Evolutionary conservation across 1,140 invertebrate genomes (phyloP).

Genomic region (Drosophila kikkawai): DNA sequence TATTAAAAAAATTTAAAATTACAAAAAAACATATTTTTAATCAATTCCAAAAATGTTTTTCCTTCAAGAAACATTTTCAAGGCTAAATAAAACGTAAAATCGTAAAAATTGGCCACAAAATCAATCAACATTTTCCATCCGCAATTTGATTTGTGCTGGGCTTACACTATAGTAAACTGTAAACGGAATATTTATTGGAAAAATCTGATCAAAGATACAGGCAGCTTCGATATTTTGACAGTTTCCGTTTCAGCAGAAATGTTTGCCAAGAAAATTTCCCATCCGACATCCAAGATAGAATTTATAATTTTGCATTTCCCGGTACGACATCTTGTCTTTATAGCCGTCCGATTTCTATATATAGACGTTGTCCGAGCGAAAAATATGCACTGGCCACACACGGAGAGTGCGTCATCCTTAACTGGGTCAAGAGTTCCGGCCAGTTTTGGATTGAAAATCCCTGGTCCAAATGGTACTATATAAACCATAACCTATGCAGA

Average conservation of each 20-base stretch:
- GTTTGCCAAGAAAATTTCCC: slow-evolving; percentile 33
- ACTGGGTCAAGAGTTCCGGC: slow-evolving; percentile 67
- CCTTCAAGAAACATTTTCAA: not conserved
- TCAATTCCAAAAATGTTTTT: not conserved
- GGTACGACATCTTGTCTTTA: slow-evolving; percentile 46
- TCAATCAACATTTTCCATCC: slow-evolving; percentile 16
- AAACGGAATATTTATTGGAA: slow-evolving; percentile 38
- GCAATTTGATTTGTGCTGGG: slow-evolving; percentile 9
- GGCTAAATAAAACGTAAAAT: slow-evolving; percentile 6
- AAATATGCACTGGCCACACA: slow-evolving; percentile 44
- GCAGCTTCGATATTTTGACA: slow-evolving; percentile 32
- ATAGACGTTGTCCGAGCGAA: slow-evolving; percentile 24
- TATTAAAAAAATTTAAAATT: too few species aligned
- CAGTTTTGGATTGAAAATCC: not conserved
- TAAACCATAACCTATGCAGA: slow-evolving; percentile 6
- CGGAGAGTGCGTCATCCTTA: slow-evolving; percentile 36
- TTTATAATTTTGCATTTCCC: slow-evolving; percentile 51
- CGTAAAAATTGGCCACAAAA: slow-evolving; percentile 21
- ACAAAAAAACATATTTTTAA: not conserved
- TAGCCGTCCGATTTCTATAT: slow-evolving; percentile 23
- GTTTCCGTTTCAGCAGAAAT: slow-evolving; percentile 35
- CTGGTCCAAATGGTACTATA: not conserved
- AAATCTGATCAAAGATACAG: slow-evolving; percentile 38
- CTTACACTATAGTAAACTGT: slow-evolving; percentile 20
- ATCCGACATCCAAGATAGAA: slow-evolving; percentile 20